Evolutionary conservation across 2,797 vertebrate genomes (phyloP).

Genomic region (Neosalanx taihuensis): DNA sequence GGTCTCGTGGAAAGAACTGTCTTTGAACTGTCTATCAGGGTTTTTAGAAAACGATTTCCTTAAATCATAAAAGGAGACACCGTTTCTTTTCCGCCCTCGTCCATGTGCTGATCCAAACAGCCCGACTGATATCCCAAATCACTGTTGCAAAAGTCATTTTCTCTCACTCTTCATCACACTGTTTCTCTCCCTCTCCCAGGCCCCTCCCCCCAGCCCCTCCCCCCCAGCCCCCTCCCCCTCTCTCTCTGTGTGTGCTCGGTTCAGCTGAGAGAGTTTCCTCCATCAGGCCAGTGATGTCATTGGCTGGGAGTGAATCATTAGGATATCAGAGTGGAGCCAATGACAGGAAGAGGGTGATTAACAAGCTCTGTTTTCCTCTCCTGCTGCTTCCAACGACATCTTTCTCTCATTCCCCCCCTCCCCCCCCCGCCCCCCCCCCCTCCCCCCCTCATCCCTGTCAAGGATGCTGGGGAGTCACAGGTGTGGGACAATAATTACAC

Average conservation of each 20-base stretch:
- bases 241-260: not conserved
- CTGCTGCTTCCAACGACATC: constrained; percentile 72
- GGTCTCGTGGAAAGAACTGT: constrained; percentile 59
- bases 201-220: not conserved
- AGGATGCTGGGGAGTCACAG: constrained; percentile 89
- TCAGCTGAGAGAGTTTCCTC: constrained; percentile 3
- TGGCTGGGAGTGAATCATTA: constrained; percentile 73
- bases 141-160: constrained; percentile 5
- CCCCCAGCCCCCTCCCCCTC: not conserved
- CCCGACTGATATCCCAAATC: constrained; percentile 27
- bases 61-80: constrained; percentile 51
- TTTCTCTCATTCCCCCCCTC: constrained; percentile 35
- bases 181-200: constrained; percentile 51
- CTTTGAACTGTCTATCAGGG: constrained; percentile 49
- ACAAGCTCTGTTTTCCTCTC: constrained; percentile 60
- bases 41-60: constrained; percentile 60
- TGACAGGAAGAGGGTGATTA: constrained; percentile 79
- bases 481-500: constrained; percentile 96
- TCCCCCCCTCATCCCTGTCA: constrained; percentile 68
- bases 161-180: constrained; percentile 22
- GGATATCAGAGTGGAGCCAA: constrained; percentile 73
- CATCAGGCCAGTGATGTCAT: constrained; percentile 62
- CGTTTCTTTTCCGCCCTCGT: constrained; percentile 47
- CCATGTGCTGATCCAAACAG: constrained; percentile 23
- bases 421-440: constrained; percentile 37